phyloP scores from a whole-genome alignment of 2,888 invertebrate genomes.

The Drosophila macrothrix region DNA sequence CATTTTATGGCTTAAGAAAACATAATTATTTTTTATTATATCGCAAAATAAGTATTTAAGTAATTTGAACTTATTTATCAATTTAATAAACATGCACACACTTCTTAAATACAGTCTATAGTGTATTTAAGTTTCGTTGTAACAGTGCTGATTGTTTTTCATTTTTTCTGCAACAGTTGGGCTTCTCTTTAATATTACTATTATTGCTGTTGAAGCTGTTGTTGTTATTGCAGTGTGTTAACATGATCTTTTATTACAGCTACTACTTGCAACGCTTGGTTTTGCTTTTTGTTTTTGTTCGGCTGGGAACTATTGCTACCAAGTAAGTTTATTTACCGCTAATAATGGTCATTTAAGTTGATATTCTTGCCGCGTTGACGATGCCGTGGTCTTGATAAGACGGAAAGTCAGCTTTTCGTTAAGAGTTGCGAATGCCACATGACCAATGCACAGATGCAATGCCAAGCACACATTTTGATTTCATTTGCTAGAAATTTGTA shows the following conservation, averaged over 20 bases:
- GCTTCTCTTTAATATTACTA: constrained; percentile 38
- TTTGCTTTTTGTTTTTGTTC: constrained; percentile 16
- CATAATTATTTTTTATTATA: background rate
- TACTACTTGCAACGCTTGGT: constrained; percentile 44
- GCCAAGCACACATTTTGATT: constrained; percentile 47
- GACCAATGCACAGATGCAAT: constrained; percentile 27
- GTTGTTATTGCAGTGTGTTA: constrained; percentile 67
- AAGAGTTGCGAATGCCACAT: constrained; percentile 28
- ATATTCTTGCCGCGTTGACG: constrained; percentile 64
- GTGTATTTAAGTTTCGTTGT: constrained; percentile 28
- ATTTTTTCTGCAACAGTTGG: constrained; percentile 3
- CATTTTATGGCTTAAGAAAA: background rate
- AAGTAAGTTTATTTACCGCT: constrained; percentile 79
- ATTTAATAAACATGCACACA: background rate
- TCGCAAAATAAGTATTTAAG: background rate
- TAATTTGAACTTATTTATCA: background rate
- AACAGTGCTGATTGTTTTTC: background rate
- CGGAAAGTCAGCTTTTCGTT: constrained; percentile 31
- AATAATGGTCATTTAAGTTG: constrained; percentile 83
- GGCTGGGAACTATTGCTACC: constrained; percentile 32
- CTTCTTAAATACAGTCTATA: background rate
- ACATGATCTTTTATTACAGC: constrained; percentile 82
- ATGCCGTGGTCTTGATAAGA: constrained; percentile 76
- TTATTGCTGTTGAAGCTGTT: constrained; percentile 32
- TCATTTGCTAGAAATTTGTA: constrained; percentile 75